A percentile compares a stretch with the other conserved stretches of the same genome.
These are phyloP conservation scores for Protobothrops flavoviridis DNA, from an alignment of 2,113 vertebrate species.

Conservation along the genomic window DNA sequence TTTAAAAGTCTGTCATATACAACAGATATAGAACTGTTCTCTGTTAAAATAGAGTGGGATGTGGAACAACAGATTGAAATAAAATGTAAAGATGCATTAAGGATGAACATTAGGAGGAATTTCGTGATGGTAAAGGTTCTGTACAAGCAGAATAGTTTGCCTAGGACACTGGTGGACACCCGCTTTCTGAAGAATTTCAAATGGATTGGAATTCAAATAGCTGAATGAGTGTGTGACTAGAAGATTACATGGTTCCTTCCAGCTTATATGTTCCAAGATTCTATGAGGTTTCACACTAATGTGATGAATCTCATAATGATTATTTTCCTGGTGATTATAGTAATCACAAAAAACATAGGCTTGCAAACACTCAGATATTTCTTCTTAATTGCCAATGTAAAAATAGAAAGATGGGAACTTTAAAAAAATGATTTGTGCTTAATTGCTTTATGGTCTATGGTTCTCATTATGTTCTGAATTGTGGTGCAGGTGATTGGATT, in stretches of 20 bases:
- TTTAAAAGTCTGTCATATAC: neutral
- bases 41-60: neutral
- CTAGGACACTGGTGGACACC: neutral
- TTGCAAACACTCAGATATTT: neutral
- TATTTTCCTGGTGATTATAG: neutral
- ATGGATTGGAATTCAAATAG: neutral
- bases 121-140: neutral
- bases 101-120: neutral
- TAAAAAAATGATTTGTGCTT: neutral
- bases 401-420: neutral
- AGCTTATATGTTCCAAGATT: neutral
- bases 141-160: neutral
- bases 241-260: neutral
- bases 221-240: neutral
- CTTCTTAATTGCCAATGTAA: neutral
- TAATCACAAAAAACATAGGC: neutral
- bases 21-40: neutral
- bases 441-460: neutral
- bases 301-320: neutral
- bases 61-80: neutral
- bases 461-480: neutral
- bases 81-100: neutral
- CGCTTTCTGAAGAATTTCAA: neutral
- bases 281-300: neutral
- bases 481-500: neutral